Percentiles rank a stretch among this genome's conserved stretches.
Conservation (phyloP, 2,797 vertebrate genomes). For the Lindbergichthys nudifrons region DNA sequence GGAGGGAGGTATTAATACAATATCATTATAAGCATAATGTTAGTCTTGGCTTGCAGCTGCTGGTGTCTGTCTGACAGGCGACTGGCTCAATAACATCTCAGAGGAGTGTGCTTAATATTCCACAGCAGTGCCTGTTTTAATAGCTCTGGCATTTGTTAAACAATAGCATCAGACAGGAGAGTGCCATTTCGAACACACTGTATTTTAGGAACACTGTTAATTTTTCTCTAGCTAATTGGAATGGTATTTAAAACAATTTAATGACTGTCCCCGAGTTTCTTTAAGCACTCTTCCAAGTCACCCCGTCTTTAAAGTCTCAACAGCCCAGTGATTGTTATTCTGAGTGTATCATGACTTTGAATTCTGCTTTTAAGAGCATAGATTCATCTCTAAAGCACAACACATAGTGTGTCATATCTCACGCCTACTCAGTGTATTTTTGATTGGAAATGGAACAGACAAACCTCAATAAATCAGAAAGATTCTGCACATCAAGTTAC, state of each 20-base stretch:
- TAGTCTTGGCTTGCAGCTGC: slow-evolving; percentile 51
- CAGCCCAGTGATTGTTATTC: slow-evolving; percentile 3
- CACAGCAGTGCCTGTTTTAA: slow-evolving; percentile 58
- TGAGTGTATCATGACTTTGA: not conserved
- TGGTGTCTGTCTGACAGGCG: slow-evolving; percentile 51
- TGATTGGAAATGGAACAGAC: slow-evolving; percentile 4
- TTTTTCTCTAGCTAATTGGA: slow-evolving; percentile 48
- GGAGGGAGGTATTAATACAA: slow-evolving; percentile 12
- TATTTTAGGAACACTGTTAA: slow-evolving; percentile 56
- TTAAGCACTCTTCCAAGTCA: slow-evolving; percentile 18
- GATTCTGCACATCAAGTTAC: not conserved
- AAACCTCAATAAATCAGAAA: not conserved
- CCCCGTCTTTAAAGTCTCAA: not conserved
- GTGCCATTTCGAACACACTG: slow-evolving; percentile 48
- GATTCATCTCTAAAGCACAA: not conserved
- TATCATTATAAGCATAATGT: slow-evolving; percentile 46
- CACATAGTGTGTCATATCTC: not conserved
- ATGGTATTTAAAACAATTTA: slow-evolving; percentile 44
- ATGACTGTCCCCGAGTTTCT: slow-evolving; percentile 31
- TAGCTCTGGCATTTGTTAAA: slow-evolving; percentile 55
- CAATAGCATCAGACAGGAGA: slow-evolving; percentile 54
- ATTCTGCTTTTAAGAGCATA: not conserved
- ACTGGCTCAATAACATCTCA: slow-evolving; percentile 57
- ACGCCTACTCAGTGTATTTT: not conserved
- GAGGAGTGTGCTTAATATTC: slow-evolving; percentile 59